Evolutionary conservation across 2,113 vertebrate species (phyloP).

Genomic region (Mirza zaza): DNA sequence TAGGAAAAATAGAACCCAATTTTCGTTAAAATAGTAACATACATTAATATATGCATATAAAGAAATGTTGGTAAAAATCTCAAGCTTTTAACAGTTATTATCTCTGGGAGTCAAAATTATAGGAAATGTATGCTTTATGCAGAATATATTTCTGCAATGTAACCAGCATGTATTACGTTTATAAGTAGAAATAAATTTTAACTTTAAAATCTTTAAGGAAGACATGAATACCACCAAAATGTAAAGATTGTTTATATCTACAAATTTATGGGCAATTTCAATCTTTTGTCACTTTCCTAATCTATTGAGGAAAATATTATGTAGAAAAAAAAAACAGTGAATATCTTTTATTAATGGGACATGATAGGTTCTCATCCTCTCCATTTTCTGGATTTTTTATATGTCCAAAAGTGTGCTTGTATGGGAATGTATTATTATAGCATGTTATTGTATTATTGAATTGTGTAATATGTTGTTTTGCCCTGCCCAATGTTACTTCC

Average conservation of each 20-base stretch:
- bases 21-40: neutral
- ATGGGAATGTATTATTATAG: neutral
- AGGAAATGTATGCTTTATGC: neutral
- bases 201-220: conserved; percentile 3
- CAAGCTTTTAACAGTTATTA: neutral
- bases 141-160: neutral
- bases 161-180: neutral
- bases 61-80: neutral
- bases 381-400: neutral
- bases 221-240: neutral
- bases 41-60: neutral
- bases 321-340: neutral
- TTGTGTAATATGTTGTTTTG: neutral
- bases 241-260: neutral
- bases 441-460: neutral
- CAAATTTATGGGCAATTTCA: neutral
- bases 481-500: neutral
- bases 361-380: neutral
- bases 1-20: neutral
- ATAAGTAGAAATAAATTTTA: neutral
- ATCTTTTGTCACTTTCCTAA: neutral
- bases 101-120: neutral
- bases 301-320: neutral
- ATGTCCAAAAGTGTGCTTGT: neutral
- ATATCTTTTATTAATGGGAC: neutral